Percentiles rank a stretch among this genome's conserved stretches.
phyloP scores from a whole-genome alignment of 2,797 vertebrate genomes.

The Ceryle rudis region DNA sequence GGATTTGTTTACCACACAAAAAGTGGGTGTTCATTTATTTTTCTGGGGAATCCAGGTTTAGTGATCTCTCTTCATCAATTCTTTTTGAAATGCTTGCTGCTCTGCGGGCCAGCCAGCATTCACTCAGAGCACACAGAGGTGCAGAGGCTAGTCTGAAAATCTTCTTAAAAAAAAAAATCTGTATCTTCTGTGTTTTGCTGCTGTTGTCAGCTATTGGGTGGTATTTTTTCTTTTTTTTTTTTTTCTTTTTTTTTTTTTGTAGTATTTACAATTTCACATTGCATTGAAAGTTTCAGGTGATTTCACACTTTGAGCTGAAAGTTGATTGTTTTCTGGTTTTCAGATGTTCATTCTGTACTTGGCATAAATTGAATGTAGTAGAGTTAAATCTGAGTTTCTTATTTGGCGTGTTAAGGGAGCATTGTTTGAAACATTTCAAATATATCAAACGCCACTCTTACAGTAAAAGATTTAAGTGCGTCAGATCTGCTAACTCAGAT shows the following conservation, averaged over 20 bases:
- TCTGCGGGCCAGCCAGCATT: background rate
- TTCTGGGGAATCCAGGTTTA: background rate
- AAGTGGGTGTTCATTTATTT: background rate
- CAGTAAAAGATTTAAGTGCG: background rate
- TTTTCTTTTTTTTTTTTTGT: background rate
- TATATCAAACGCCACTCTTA: background rate
- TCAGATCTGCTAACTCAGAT: constrained; percentile 38
- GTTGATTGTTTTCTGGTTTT: constrained; percentile 1
- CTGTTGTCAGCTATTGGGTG: background rate
- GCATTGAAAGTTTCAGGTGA: background rate
- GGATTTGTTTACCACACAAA: background rate
- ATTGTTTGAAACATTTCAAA: constrained; percentile 53
- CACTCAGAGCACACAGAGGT: background rate
- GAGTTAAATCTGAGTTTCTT: background rate
- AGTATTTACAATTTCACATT: background rate
- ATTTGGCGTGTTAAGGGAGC: background rate
- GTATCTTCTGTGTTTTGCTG: background rate
- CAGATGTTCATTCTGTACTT: background rate
- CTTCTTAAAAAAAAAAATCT: background rate
- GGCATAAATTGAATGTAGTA: background rate
- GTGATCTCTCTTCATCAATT: background rate
- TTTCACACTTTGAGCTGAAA: background rate
- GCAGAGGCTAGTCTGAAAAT: background rate
- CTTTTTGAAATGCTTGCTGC: background rate
- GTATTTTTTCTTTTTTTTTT: background rate